These are phyloP conservation scores for Bovichtus diacanthus DNA, from an alignment of 2,797 vertebrate genomes.

Conservation along the genomic window DNA sequence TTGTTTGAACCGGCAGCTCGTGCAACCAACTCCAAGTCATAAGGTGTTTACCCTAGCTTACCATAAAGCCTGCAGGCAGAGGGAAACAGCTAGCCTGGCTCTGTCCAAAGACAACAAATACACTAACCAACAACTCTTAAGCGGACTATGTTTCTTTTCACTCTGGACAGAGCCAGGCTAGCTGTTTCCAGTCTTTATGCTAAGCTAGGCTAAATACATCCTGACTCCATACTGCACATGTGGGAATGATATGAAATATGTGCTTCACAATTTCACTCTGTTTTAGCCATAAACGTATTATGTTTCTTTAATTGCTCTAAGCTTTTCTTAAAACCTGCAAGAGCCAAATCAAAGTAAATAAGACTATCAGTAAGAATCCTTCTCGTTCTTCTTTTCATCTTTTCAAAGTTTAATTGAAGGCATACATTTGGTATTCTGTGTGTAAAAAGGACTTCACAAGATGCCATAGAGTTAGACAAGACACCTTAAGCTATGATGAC, in stretches of 20 bases:
- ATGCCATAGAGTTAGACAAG: slow-evolving; percentile 26
- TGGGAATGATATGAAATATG: background rate
- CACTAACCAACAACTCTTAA: background rate
- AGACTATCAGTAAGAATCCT: slow-evolving; percentile 24
- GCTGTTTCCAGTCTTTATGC: background rate
- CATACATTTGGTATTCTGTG: slow-evolving; percentile 36
- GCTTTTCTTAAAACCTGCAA: slow-evolving; percentile 37
- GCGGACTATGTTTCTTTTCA: background rate
- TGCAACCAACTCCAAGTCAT: background rate
- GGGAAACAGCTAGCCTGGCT: background rate
- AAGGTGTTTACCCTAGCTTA: background rate
- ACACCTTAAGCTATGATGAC: slow-evolving; percentile 65
- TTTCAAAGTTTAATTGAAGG: slow-evolving; percentile 49
- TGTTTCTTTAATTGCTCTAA: slow-evolving; percentile 25
- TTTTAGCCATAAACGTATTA: slow-evolving; percentile 1
- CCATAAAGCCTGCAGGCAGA: background rate
- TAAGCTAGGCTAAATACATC: background rate
- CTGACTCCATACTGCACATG: background rate
- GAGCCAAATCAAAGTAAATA: slow-evolving; percentile 36
- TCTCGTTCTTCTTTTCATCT: slow-evolving; percentile 26
- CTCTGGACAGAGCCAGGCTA: background rate
- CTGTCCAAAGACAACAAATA: background rate
- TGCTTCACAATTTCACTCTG: slow-evolving; percentile 2
- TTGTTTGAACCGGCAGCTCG: background rate
- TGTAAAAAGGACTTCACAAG: slow-evolving; percentile 50